Percentiles rank a stretch among this genome's conserved stretches.
Evolutionary conservation across 2,888 invertebrate species (phyloP).

Genomic region (Gryllus longicercus): DNA sequence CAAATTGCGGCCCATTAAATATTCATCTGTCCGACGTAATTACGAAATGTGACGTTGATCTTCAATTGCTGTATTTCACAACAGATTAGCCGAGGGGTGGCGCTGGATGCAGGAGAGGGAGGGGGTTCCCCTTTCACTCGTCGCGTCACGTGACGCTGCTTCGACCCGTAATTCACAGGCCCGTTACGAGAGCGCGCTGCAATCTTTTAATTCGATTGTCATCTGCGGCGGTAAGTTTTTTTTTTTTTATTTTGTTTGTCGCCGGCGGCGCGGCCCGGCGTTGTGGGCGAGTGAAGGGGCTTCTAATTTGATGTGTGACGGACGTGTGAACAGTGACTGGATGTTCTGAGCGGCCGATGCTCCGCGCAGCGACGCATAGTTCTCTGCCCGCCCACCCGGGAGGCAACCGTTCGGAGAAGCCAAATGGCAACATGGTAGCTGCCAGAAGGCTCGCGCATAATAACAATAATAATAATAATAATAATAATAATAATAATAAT

Average conservation of each 20-base stretch:
- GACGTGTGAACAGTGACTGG: neutral
- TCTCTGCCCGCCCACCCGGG: too few species aligned
- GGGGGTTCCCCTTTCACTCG: too few species aligned
- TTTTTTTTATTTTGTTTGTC: neutral
- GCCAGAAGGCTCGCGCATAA: too few species aligned
- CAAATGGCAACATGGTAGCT: too few species aligned
- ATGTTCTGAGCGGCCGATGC: too few species aligned
- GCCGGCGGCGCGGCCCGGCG: neutral
- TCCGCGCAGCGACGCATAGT: too few species aligned
- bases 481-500: too few species aligned
- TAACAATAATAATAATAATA: too few species aligned
- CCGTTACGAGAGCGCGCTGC: neutral
- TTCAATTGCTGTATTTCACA: conserved; percentile 1
- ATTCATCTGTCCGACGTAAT: conserved; percentile 17
- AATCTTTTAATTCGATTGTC: conserved; percentile 17
- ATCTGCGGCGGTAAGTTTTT: neutral
- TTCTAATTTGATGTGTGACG: neutral
- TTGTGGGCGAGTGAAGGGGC: neutral
- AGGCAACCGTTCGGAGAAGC: too few species aligned
- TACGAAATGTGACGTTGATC: conserved; percentile 8
- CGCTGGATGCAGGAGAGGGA: neutral
- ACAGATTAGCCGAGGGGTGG: neutral
- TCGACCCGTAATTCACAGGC: neutral
- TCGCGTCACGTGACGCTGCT: neutral
- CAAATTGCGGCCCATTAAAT: conserved; percentile 1